Evolutionary conservation across 2,888 invertebrate species (phyloP).

Genomic region (Byasa hedistus): DNA sequence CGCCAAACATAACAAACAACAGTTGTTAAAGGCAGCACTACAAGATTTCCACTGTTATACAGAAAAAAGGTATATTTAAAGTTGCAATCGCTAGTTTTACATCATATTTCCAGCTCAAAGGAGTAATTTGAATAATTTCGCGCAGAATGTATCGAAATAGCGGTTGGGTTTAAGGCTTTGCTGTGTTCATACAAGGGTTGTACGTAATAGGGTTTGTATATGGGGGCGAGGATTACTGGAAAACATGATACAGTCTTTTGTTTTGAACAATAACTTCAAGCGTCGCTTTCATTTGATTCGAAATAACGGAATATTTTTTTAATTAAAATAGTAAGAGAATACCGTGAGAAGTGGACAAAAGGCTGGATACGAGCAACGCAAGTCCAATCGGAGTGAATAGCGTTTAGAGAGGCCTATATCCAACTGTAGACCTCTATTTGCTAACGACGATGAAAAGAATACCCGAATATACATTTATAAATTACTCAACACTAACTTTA

Average conservation of each 20-base stretch:
- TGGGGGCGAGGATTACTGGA: not conserved
- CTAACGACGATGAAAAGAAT: too few relatives aligned
- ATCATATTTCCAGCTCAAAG: conserved; percentile 1
- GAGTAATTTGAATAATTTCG: conserved; percentile 2
- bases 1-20: too few relatives aligned
- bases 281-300: too few relatives aligned
- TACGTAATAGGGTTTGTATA: not conserved
- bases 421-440: too few relatives aligned
- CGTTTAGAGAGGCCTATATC: too few relatives aligned
- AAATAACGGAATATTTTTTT: too few relatives aligned
- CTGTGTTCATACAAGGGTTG: not conserved
- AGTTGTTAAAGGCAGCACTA: not conserved
- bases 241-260: not conserved
- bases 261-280: not conserved
- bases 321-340: too few relatives aligned
- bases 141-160: not conserved
- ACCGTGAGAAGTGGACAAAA: too few relatives aligned
- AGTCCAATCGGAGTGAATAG: too few relatives aligned
- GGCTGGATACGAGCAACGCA: too few relatives aligned
- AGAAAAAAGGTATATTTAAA: not conserved
- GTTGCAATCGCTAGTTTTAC: not conserved
- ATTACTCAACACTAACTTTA: too few relatives aligned
- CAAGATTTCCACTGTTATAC: not conserved
- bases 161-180: not conserved
- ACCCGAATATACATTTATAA: too few relatives aligned